Conservation (phyloP, 2,888 invertebrate species). For the Cerastis rubricosa region DNA sequence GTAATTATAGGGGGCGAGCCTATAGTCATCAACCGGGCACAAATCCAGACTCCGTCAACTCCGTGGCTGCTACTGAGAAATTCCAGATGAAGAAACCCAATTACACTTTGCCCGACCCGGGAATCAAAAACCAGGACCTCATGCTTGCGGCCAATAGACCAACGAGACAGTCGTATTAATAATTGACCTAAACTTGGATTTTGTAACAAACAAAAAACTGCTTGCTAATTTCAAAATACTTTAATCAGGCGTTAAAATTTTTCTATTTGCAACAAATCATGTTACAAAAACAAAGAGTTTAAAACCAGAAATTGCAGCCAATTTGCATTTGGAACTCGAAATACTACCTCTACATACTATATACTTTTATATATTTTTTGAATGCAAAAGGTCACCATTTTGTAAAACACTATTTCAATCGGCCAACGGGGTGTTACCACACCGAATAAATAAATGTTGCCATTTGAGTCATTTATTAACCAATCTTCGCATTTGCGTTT, state of each 20-base stretch:
- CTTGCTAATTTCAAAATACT: background rate
- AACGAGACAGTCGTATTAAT: background rate
- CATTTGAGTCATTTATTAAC: background rate
- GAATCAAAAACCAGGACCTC: no score
- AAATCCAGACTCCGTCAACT: no score
- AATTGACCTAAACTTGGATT: background rate
- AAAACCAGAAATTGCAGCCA: background rate
- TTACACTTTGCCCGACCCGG: no score
- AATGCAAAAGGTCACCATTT: background rate
- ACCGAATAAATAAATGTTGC: background rate
- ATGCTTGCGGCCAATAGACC: no score
- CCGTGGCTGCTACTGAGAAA: no score
- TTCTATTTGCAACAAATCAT: no score
- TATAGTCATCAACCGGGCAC: no score
- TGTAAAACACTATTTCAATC: constrained; percentile 1
- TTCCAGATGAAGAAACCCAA: no score
- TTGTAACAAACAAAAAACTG: background rate
- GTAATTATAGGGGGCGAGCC: no score
- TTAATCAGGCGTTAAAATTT: no score
- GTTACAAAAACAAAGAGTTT: background rate
- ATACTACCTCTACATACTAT: background rate
- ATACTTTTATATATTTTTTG: no score
- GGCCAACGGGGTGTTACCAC: background rate
- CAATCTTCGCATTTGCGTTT: background rate
- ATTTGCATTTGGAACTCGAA: background rate